These are phyloP conservation scores for Peromyscus eremicus DNA, from an alignment of 2,797 vertebrate genomes.

Conservation along the genomic window DNA sequence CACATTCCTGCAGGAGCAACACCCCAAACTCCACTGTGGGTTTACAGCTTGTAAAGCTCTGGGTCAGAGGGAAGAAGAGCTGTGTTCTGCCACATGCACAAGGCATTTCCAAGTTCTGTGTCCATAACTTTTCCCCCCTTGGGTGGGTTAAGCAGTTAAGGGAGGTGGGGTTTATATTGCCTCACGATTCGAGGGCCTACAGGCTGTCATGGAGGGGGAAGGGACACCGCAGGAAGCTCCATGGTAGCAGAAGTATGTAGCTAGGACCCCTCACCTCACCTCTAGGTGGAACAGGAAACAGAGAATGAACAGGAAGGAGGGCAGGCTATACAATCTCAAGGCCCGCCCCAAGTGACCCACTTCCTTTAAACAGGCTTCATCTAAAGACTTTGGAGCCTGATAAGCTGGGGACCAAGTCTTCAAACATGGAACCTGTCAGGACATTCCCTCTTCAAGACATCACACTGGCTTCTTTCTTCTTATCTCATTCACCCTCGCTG, in stretches of 20 bases:
- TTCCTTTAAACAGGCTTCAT: background rate
- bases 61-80: background rate
- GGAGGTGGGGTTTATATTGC: background rate
- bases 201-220: too few relatives aligned
- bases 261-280: too few relatives aligned
- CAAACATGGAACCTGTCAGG: background rate
- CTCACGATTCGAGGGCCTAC: background rate
- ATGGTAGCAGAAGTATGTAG: background rate
- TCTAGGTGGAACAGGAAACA: background rate
- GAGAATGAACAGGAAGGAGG: background rate
- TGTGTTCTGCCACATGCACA: accelerated
- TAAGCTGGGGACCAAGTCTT: background rate
- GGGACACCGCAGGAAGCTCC: background rate
- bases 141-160: background rate
- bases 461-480: too few relatives aligned
- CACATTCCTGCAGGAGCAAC: background rate
- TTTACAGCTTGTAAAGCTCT: background rate
- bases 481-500: too few relatives aligned
- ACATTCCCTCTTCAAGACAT: background rate
- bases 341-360: background rate
- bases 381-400: background rate
- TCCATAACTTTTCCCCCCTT: background rate
- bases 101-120: background rate
- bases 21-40: accelerated
- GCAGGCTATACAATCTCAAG: background rate